A percentile compares a stretch with the other conserved stretches of the same genome.
Evolutionary conservation across 2,113 vertebrate species (phyloP).

Genomic region (Microcebus ravelobensis): DNA sequence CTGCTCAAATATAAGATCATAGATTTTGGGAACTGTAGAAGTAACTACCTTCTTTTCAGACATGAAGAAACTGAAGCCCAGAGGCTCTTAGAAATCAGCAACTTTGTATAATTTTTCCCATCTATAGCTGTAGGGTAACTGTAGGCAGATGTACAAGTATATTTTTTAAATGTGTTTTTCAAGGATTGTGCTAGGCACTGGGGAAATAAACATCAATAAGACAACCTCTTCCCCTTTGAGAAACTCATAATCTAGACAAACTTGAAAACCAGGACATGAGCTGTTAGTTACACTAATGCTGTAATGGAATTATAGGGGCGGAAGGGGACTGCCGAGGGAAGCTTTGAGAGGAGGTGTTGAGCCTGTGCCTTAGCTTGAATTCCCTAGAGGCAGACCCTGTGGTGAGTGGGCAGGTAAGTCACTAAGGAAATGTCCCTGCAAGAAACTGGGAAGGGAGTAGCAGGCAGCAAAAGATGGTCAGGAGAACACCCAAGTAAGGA

Average conservation of each 20-base stretch:
- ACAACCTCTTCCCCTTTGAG: not conserved
- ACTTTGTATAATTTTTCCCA: not conserved
- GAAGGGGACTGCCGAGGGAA: not conserved
- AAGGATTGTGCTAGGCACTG: conserved; percentile 7
- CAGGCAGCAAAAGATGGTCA: not conserved
- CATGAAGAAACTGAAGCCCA: conserved; percentile 24
- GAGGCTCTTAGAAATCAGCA: not conserved
- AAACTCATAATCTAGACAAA: not conserved
- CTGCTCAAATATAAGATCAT: not conserved
- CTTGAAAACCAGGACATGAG: not conserved
- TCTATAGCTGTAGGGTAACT: not conserved
- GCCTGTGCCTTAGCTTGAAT: not conserved
- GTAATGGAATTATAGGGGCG: not conserved
- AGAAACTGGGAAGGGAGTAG: not conserved
- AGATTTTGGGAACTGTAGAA: not conserved
- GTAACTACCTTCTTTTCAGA: conserved; percentile 13
- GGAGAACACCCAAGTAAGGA: not conserved
- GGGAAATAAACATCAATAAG: conserved; percentile 30
- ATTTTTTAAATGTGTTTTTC: not conserved
- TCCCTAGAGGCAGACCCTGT: not conserved
- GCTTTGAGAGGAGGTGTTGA: not conserved
- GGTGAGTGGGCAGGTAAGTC: not conserved
- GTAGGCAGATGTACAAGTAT: not conserved
- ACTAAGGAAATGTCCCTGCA: not conserved
- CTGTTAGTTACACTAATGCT: not conserved